Percentiles rank a stretch among this genome's conserved stretches.
These are phyloP conservation scores for Poecilus cupreus DNA, from an alignment of 2,888 invertebrate species.

Conservation along the genomic window DNA sequence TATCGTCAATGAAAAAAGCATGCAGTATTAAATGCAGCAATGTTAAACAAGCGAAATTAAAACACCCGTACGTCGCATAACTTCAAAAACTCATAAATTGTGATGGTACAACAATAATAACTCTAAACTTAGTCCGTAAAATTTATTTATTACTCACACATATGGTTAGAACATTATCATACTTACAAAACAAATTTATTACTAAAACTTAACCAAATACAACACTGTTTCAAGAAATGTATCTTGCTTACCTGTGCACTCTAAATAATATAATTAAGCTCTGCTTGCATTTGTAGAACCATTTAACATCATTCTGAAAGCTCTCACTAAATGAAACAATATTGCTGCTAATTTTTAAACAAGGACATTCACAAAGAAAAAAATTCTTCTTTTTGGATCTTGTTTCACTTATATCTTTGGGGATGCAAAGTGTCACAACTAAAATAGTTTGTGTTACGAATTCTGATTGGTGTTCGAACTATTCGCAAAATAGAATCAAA, in stretches of 20 bases:
- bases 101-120: slow-evolving; percentile 37
- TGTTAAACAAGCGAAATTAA: slow-evolving; percentile 1
- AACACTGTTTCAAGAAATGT: slow-evolving; percentile 14
- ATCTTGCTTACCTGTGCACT: not conserved
- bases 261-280: slow-evolving; percentile 7
- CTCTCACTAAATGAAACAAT: no score
- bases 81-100: slow-evolving; percentile 27
- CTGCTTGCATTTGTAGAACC: not conserved
- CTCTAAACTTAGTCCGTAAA: slow-evolving; percentile 24
- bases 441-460: no score
- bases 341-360: no score
- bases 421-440: no score
- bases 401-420: no score
- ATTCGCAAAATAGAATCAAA: no score
- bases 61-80: not conserved
- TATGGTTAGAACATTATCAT: slow-evolving; percentile 14
- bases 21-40: no score
- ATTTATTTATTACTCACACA: slow-evolving; percentile 29
- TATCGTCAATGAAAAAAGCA: no score
- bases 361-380: no score
- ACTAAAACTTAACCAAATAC: not conserved
- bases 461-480: no score
- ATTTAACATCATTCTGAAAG: no score
- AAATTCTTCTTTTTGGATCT: no score
- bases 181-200: not conserved